phyloP scores from a whole-genome alignment of 2,888 invertebrate species.

The Protodeltote pygarga region DNA sequence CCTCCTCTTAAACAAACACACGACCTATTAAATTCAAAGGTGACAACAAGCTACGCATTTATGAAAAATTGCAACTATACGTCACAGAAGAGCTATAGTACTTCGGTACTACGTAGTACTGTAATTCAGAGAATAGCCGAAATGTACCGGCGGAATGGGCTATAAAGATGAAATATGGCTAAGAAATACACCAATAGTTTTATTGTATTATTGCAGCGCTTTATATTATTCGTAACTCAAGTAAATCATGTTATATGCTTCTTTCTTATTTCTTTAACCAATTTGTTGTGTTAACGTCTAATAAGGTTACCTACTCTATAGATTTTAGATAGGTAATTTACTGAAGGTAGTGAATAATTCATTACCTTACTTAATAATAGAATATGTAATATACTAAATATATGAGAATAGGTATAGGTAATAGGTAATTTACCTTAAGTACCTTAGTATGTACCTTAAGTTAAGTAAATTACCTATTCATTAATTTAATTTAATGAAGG shows the following conservation, averaged over 20 bases:
- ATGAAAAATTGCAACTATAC: conserved; percentile 26
- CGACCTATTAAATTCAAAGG: not conserved
- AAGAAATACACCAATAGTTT: conserved; percentile 74
- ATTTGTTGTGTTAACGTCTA: not conserved
- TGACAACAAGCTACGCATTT: not conserved
- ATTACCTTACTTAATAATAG: too few species aligned
- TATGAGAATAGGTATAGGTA: too few species aligned
- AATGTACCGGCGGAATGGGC: conserved; percentile 77
- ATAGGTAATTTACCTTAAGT: too few species aligned
- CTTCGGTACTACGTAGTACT: conserved; percentile 40
- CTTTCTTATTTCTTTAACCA: conserved; percentile 21
- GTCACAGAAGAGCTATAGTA: conserved; percentile 20
- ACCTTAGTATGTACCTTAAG: too few species aligned
- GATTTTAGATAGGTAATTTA: too few species aligned
- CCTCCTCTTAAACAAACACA: not conserved
- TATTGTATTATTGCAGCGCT: conserved; percentile 61
- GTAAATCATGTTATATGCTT: conserved; percentile 34
- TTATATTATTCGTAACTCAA: conserved; percentile 37
- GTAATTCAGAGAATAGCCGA: conserved; percentile 80
- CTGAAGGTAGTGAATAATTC: too few species aligned
- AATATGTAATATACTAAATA: too few species aligned
- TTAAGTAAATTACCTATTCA: too few species aligned
- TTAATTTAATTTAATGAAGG: too few species aligned
- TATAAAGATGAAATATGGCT: conserved; percentile 80
- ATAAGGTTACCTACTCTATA: too few species aligned